Evolutionary conservation across 2,888 invertebrate genomes (phyloP).

Genomic region (Agrypnus murinus): DNA sequence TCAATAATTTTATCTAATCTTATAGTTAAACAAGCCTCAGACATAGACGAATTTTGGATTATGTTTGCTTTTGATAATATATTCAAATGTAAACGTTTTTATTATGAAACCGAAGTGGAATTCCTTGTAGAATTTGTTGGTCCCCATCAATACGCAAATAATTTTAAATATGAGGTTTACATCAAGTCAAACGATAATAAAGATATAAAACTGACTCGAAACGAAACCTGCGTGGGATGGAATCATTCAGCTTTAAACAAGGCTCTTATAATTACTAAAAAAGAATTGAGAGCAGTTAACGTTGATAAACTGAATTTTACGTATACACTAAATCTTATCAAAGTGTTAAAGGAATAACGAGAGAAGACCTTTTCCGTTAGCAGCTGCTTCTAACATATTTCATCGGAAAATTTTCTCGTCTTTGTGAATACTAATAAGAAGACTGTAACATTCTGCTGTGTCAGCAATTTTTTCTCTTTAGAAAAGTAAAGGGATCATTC

Average conservation of each 20-base stretch:
- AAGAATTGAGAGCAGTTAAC: conserved; percentile 35
- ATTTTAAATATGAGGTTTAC: conserved; percentile 58
- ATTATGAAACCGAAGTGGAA: conserved; percentile 60
- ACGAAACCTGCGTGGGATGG: conserved; percentile 53
- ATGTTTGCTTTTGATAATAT: conserved; percentile 59
- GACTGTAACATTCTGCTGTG: conserved; percentile 4
- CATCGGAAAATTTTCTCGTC: background rate
- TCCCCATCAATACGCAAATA: conserved; percentile 56
- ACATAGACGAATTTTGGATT: conserved; percentile 59
- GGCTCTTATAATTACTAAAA: conserved; percentile 33
- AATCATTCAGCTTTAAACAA: conserved; percentile 43
- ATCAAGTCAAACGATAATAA: conserved; percentile 35
- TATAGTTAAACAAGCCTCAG: conserved; percentile 51
- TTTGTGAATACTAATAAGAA: conserved; percentile 30
- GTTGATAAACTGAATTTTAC: conserved; percentile 33
- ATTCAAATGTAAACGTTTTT: conserved; percentile 62
- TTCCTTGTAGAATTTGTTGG: conserved; percentile 61
- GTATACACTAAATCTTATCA: conserved; percentile 27
- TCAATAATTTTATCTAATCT: conserved; percentile 54
- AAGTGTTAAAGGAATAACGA: conserved; percentile 23
- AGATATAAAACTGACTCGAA: conserved; percentile 36
- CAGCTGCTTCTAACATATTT: conserved; percentile 19
- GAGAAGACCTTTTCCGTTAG: conserved; percentile 18
- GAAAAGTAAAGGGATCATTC: background rate
- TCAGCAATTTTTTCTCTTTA: background rate